phyloP scores from a whole-genome alignment of 2,797 vertebrate species.

The Nannoperca australis region DNA sequence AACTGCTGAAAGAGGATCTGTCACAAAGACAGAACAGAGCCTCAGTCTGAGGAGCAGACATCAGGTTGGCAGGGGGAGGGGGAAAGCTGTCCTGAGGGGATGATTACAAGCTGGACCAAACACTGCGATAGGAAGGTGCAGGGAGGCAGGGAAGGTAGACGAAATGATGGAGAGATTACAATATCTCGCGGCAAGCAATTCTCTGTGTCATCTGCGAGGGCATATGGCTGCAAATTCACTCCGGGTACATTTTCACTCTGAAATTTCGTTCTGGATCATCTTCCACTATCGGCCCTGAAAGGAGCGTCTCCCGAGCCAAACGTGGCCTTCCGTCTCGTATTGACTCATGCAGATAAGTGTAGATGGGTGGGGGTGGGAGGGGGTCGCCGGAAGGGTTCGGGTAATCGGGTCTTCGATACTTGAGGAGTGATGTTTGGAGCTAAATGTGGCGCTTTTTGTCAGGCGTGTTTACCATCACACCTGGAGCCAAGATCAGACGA shows the following conservation, averaged over 20 bases:
- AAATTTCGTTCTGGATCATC: conserved; percentile 67
- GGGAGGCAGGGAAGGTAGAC: conserved; percentile 50
- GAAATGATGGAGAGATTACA: conserved; percentile 73
- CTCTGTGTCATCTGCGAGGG: conserved; percentile 65
- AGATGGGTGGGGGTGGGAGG: conserved; percentile 23
- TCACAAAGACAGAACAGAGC: conserved; percentile 12
- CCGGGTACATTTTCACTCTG: conserved; percentile 52
- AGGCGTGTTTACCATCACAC: conserved; percentile 60
- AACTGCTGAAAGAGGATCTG: conserved; percentile 35
- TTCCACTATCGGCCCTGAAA: conserved; percentile 64
- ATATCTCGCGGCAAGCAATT: conserved; percentile 66
- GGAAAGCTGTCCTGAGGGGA: conserved; percentile 71
- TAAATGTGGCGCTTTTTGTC: conserved; percentile 67
- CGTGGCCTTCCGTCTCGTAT: conserved; percentile 43
- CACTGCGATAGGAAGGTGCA: conserved; percentile 51
- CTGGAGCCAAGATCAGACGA: conserved; percentile 72
- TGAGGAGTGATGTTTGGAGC: conserved; percentile 56
- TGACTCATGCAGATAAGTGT: conserved; percentile 65
- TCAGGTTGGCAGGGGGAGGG: conserved; percentile 52
- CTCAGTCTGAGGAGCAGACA: conserved; percentile 49
- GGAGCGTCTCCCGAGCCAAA: conserved; percentile 48
- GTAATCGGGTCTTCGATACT: conserved; percentile 49
- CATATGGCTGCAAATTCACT: conserved; percentile 56
- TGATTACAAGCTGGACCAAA: conserved; percentile 77
- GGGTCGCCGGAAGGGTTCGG: conserved; percentile 34